A percentile compares a stretch with the other conserved stretches of the same genome.
phyloP scores from a whole-genome alignment of 1,140 invertebrate species.

The Cherax quadricarinatus region DNA sequence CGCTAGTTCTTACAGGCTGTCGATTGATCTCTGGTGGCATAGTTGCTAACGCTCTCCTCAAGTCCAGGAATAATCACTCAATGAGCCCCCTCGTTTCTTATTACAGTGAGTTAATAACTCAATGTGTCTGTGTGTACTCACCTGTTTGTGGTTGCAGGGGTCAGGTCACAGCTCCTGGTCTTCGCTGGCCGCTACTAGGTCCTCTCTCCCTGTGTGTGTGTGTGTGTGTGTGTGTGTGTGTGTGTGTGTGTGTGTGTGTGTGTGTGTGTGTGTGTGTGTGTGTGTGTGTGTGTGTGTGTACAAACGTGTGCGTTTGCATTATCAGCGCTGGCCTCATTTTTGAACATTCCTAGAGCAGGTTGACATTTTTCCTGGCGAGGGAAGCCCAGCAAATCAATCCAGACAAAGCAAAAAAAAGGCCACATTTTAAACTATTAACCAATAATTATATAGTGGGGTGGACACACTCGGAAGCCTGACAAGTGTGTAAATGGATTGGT shows the following conservation, averaged over 20 bases:
- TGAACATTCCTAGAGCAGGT: neutral
- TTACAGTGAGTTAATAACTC: too few species aligned
- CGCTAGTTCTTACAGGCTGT: too few species aligned
- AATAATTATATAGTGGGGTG: neutral
- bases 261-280: conserved; percentile 1
- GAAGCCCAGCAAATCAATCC: neutral
- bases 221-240: conserved; percentile 11
- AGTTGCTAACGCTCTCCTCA: too few species aligned
- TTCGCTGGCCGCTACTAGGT: too few species aligned
- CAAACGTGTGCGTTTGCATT: neutral
- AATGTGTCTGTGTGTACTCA: too few species aligned
- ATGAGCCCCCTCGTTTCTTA: too few species aligned
- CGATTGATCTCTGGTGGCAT: too few species aligned
- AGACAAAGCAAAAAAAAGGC: neutral
- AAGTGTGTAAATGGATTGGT: neutral
- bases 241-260: conserved; percentile 27
- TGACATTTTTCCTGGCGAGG: neutral
- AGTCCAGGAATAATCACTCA: too few species aligned
- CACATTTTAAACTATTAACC: neutral
- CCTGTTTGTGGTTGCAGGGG: too few species aligned
- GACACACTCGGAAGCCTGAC: neutral
- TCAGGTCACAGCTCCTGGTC: too few species aligned
- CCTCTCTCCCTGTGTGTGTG: neutral
- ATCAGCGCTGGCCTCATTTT: neutral
- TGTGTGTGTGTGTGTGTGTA: neutral